Conservation (phyloP, 2,113 vertebrate species). For the Stomatorhinus ivindoensis region DNA sequence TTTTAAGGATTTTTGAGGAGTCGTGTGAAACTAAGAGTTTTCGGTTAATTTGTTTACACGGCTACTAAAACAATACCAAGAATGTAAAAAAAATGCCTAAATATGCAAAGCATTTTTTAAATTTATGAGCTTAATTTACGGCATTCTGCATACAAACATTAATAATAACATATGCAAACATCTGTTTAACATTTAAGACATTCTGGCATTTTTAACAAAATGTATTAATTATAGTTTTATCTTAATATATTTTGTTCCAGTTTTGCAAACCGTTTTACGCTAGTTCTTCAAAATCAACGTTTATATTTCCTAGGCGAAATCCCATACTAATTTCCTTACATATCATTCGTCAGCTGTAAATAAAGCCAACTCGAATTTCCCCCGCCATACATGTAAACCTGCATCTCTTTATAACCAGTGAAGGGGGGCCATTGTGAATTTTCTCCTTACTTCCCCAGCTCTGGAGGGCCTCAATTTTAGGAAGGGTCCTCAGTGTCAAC, state of each 20-base stretch:
- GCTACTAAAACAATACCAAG: background rate
- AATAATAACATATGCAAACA: background rate
- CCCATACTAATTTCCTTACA: background rate
- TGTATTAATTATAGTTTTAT: background rate
- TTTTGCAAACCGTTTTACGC: background rate
- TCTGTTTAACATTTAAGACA: background rate
- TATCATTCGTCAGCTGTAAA: slow-evolving; percentile 12
- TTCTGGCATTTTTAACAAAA: background rate
- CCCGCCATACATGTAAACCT: background rate
- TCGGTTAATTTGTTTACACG: background rate
- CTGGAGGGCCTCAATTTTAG: background rate
- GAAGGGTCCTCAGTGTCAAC: background rate
- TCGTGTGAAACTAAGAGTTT: background rate
- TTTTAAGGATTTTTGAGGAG: background rate
- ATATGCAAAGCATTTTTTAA: background rate
- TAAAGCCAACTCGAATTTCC: background rate
- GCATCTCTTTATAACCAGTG: background rate
- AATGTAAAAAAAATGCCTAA: background rate
- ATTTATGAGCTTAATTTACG: background rate
- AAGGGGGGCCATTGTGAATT: background rate
- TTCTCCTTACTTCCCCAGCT: background rate
- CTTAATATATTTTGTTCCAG: background rate
- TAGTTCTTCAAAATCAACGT: background rate
- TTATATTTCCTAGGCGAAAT: background rate
- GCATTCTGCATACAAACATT: background rate